Evolutionary conservation across 2,888 invertebrate genomes (phyloP), one percentile per base, ranked within the genome.

Genomic region (Pammene fasciana): DNA sequence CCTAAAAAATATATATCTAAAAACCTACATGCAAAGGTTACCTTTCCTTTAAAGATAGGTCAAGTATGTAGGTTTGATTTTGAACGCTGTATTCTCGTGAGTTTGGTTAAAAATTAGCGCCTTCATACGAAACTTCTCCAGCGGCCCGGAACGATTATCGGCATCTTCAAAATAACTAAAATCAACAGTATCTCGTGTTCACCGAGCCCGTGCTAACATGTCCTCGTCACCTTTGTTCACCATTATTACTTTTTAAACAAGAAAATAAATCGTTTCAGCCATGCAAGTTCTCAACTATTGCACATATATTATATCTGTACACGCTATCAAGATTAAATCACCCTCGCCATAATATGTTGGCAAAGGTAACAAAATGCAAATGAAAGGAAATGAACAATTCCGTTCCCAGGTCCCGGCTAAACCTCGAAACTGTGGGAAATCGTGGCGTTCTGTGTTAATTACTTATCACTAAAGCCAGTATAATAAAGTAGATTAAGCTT

Each of bases 401-500:
- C 70, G 70, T 70, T 70, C 65, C 60, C 65, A 65, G 60, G 70
- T 60, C 70, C 67, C 67, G 76, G 73, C 75, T 74, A 68, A 73
- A 75, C 72, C 73, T 74, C 75, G 60, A 67, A 75, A 79, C 75
- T 75, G 76, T 75, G 73, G 75, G 71, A 76, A 78, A 78, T 78
- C 82, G 78, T 79, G 75, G 75, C 77, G 79, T 77, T 79, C 79
- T 78, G 76, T 80, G 83, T 82, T 86, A 86, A 88, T 87, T 70
- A 70, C 59, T 55, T 86, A 83, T 84, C 79, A 82, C 79, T 83
- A 82, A 83, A 84, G 78, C 78, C 82, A 72, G 79, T 80, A 81
- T 86, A 87, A 89, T 86, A 84, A 85, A 86, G 83, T 83, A 83
- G 84, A 87, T 88, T 87, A 87, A 79, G 80, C 80, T 79, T 77